These are phyloP conservation scores for Pyrocephalus nanus DNA, from an alignment of 2,797 vertebrate species.

Conservation along the genomic window DNA sequence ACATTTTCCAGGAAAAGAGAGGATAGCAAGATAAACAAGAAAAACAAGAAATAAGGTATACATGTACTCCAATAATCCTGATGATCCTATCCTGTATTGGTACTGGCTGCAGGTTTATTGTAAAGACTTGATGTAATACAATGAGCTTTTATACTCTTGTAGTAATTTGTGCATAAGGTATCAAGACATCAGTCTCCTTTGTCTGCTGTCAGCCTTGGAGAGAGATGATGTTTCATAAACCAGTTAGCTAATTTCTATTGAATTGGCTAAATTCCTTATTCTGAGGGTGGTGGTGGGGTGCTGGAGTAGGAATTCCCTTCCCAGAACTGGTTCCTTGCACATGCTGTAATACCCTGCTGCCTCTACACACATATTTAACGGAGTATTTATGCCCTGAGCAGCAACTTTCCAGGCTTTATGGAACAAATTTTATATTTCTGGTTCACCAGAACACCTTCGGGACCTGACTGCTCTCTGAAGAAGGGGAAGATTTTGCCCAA, in stretches of 20 bases:
- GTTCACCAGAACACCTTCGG: neutral
- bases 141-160: neutral
- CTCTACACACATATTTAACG: neutral
- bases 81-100: neutral
- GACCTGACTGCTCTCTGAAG: neutral
- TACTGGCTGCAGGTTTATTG: neutral
- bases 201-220: neutral
- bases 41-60: conserved; percentile 48
- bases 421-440: neutral
- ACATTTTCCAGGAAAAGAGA: conserved; percentile 39
- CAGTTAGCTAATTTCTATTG: neutral
- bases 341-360: neutral
- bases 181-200: neutral
- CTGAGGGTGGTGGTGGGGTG: neutral
- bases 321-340: neutral
- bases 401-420: neutral
- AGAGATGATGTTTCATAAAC: neutral
- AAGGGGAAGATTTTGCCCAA: neutral
- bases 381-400: neutral
- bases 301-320: neutral
- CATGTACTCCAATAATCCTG: neutral
- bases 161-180: neutral
- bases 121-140: neutral
- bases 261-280: neutral
- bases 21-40: conserved; percentile 28